Base-by-base conservation (phyloP, 2,113 vertebrate genomes). In the Nothoprocta pentlandii region DNA sequence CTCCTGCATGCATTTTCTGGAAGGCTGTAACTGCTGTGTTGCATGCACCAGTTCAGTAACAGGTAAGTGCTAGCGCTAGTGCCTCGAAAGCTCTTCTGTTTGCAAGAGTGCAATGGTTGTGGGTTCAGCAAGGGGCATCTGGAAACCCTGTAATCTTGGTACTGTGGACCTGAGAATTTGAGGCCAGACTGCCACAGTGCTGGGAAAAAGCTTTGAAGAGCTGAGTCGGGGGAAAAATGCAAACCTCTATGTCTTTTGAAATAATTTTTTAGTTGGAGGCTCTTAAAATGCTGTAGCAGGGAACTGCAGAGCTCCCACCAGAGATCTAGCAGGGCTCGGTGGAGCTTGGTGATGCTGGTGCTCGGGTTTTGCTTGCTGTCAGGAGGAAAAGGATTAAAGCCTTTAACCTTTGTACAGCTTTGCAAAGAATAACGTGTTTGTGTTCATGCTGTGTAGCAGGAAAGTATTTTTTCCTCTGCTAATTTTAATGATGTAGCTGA, bases 311-410 rank as follows among this genome's bases (percentile, higher is more conserved):
- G 28, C 7, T 80, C 70, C 69, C 1, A 1, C 26, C 46, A 53
- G 89, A 85, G 92, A 86, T 64, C 82, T 80, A 85, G 59, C 42
- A 73, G 67, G 0, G 0, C 69, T 90, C 39, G 54, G 67, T 66
- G 56, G 25, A 56, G 56, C 73, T 86, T 61, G 0, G 0, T 34
- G 77, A 86, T 88, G 73, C 51, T 4, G 7, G 86, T 89, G 83
- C 68, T 92, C 78, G 92, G 89, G 80, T 87, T 96, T 96, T 95
- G 89, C 93, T 97, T 95, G 84, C 86, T 8, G 1, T 88, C 71
- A 82, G 92, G 93, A 97, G 96, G 96, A 95, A 84, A 82, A 56
- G 92, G 91, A 96, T 96, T 97, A 96, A 95, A 88, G 92, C 63
- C 26, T 97, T 39, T 97, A 96, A 95, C 93, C 95, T 95, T 96